A percentile compares a stretch with the other conserved stretches of the same genome.
These are phyloP conservation scores for Chouioia cunea DNA, from an alignment of 2,888 invertebrate genomes.

Conservation along the genomic window DNA sequence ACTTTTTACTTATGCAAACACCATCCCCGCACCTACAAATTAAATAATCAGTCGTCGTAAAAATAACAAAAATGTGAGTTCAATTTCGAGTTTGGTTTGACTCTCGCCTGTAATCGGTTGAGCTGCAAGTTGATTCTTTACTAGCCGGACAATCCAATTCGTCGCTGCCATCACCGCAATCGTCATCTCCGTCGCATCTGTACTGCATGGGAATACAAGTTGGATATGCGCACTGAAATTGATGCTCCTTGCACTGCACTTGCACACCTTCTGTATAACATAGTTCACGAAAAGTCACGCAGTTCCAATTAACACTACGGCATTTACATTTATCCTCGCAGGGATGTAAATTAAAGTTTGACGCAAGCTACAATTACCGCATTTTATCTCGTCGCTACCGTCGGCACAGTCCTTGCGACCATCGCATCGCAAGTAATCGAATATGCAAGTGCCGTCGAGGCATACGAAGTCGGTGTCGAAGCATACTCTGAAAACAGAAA, in stretches of 20 bases:
- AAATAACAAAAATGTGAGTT: not conserved
- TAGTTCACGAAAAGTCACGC: too few relatives aligned
- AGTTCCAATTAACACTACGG: too few relatives aligned
- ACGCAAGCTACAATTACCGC: conserved; percentile 65
- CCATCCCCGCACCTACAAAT: conserved; percentile 77
- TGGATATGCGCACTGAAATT: conserved; percentile 80
- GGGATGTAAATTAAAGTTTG: too few relatives aligned
- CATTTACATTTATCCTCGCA: too few relatives aligned
- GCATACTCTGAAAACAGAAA: conserved; percentile 70
- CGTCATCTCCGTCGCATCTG: conserved; percentile 87
- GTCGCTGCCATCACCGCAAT: conserved; percentile 90
- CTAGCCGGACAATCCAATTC: conserved; percentile 82
- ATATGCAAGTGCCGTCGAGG: conserved; percentile 83
- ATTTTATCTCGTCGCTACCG: conserved; percentile 82
- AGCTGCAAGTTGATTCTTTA: conserved; percentile 73
- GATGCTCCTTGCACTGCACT: conserved; percentile 76
- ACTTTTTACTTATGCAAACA: conserved; percentile 83
- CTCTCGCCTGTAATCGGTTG: conserved; percentile 79
- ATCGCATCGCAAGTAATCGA: conserved; percentile 82
- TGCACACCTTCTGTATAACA: conserved; percentile 59
- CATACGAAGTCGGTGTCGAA: conserved; percentile 81
- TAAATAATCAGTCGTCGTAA: conserved; percentile 9
- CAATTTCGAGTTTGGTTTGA: not conserved
- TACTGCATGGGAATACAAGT: conserved; percentile 82
- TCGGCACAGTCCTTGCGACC: conserved; percentile 86